Conservation (phyloP, 2,113 vertebrate genomes). For the Danio rerio region DNA sequence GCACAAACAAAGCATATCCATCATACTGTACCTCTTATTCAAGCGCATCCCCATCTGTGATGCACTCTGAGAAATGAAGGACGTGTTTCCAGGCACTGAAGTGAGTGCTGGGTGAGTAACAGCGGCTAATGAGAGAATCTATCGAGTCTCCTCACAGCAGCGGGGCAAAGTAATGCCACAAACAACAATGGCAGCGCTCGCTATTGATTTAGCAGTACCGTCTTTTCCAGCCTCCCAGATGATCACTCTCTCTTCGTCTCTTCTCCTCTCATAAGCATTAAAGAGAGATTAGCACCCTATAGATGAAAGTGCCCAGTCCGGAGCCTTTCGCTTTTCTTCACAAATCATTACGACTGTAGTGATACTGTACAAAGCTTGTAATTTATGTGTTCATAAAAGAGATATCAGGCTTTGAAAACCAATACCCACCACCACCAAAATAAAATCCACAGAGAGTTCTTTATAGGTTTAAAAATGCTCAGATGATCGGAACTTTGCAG, state of each 20-base stretch:
- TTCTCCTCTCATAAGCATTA: constrained; percentile 1
- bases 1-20: neutral
- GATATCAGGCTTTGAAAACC: neutral
- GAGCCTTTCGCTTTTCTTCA: constrained; percentile 8
- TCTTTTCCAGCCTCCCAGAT: constrained; percentile 5
- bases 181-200: constrained; percentile 18
- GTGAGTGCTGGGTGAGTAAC: neutral
- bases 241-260: neutral
- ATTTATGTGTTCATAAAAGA: constrained; percentile 7
- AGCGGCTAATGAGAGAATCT: constrained; percentile 35
- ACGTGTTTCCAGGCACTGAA: neutral
- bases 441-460: neutral
- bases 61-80: constrained; percentile 2
- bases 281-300: constrained; percentile 11
- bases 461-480: neutral
- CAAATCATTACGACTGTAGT: neutral
- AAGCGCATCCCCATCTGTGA: neutral
- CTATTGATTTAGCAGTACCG: constrained; percentile 27
- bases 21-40: neutral
- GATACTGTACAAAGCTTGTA: constrained; percentile 18
- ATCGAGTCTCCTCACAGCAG: constrained; percentile 31
- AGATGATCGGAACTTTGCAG: neutral
- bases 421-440: neutral
- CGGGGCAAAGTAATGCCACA: neutral
- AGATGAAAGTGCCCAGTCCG: neutral